These are phyloP conservation scores for Camponotus floridanus DNA, from an alignment of 1,140 invertebrate genomes.

Conservation along the genomic window DNA sequence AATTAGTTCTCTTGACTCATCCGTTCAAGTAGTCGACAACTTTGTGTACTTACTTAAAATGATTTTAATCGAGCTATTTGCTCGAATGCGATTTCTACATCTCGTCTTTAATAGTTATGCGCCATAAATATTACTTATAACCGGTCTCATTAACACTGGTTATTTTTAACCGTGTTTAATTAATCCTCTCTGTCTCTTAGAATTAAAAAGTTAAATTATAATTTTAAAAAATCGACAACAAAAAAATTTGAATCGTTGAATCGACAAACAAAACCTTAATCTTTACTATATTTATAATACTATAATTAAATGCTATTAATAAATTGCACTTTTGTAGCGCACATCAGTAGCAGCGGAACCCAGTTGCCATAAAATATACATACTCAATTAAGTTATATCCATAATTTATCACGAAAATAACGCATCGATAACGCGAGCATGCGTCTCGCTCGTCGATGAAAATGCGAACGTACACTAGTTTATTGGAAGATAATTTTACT, in stretches of 20 bases:
- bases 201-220: not conserved
- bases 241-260: no score
- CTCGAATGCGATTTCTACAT: not conserved
- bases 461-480: not conserved
- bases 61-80: slow-evolving; percentile 51
- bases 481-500: slow-evolving; percentile 70
- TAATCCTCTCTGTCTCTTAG: slow-evolving; percentile 2
- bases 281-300: not conserved
- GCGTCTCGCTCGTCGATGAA: not conserved
- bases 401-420: slow-evolving; percentile 18
- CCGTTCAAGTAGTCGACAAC: slow-evolving; percentile 27
- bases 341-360: not conserved
- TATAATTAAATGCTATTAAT: slow-evolving; percentile 11
- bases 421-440: slow-evolving; percentile 1
- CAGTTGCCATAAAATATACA: not conserved
- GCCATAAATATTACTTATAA: slow-evolving; percentile 44
- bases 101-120: slow-evolving; percentile 18
- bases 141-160: not conserved
- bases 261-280: slow-evolving; percentile 16
- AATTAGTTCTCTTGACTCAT: slow-evolving; percentile 10
- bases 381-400: slow-evolving; percentile 36
- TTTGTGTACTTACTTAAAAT: slow-evolving; percentile 33
- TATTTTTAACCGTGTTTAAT: slow-evolving; percentile 48
- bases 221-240: not conserved
- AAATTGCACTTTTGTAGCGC: slow-evolving; percentile 1